A percentile compares a stretch with the other conserved stretches of the same genome.
Conservation (phyloP, 2,888 invertebrate species). For the Bruchidius siliquastri region DNA sequence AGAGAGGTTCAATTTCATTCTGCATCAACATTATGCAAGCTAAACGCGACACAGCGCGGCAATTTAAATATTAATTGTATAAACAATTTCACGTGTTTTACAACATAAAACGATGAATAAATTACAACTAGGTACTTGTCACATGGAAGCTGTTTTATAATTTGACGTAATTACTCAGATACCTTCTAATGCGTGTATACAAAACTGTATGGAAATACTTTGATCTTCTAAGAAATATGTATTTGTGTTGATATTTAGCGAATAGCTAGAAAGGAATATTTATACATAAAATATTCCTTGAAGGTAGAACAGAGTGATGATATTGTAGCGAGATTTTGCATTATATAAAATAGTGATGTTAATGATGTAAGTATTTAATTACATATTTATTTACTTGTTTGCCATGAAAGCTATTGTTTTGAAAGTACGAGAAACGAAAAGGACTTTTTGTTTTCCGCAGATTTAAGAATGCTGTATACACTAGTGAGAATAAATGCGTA, state of each 20-base stretch:
- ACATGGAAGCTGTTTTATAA: not conserved
- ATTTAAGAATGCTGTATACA: too few relatives aligned
- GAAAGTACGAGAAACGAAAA: too few relatives aligned
- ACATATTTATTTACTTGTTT: not conserved
- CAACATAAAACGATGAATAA: not conserved
- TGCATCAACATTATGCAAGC: not conserved
- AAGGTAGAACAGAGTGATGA: not conserved
- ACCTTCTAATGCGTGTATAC: not conserved
- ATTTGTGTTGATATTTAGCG: not conserved
- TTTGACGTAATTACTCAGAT: not conserved
- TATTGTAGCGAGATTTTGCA: not conserved
- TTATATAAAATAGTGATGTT: not conserved
- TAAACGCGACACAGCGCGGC: not conserved
- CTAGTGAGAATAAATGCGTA: too few relatives aligned
- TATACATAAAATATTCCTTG: not conserved
- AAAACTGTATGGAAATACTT: not conserved
- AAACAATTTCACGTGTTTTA: not conserved
- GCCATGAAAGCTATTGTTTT: not conserved
- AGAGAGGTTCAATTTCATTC: not conserved
- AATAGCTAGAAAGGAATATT: not conserved
- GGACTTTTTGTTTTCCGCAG: too few relatives aligned
- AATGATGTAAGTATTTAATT: not conserved
- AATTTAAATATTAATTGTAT: not conserved
- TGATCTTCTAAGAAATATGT: not conserved
- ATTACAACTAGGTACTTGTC: not conserved